Evolutionary conservation across 2,113 vertebrate species (phyloP).

Genomic region (Rhynchomys soricoides): DNA sequence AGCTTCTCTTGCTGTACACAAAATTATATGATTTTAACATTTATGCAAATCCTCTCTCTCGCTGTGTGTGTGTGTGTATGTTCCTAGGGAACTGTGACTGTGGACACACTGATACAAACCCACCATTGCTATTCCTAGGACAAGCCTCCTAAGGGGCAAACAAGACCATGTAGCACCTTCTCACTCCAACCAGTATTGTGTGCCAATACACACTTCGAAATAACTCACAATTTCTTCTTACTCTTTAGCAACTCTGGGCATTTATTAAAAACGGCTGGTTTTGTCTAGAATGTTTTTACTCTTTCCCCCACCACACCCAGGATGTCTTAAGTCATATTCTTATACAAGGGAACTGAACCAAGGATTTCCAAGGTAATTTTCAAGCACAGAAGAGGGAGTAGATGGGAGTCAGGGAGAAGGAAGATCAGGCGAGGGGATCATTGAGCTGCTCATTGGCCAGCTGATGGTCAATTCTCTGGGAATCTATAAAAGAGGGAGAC

Average conservation of each 20-base stretch:
- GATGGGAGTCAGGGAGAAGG: neutral
- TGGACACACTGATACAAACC: neutral
- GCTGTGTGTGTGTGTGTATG: neutral
- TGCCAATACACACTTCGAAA: neutral
- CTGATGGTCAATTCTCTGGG: neutral
- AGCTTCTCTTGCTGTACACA: neutral
- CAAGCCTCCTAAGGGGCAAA: conserved; percentile 1
- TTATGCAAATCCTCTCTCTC: neutral
- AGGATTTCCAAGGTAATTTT: neutral
- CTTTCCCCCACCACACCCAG: neutral
- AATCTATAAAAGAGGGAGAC: neutral
- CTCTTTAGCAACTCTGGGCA: neutral
- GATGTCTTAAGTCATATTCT: neutral
- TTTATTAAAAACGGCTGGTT: neutral
- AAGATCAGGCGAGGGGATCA: neutral
- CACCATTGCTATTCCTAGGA: neutral
- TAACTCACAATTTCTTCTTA: conserved; percentile 8
- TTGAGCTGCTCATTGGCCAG: neutral
- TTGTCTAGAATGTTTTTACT: conserved; percentile 24
- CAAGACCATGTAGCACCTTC: neutral
- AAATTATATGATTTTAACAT: neutral
- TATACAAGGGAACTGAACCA: neutral
- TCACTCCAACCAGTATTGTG: neutral
- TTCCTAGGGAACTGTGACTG: neutral
- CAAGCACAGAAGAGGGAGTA: neutral